These are phyloP conservation scores for Petrosia ficiformis DNA, from an alignment of 37 sponge, comb jelly and placozoan species.

Conservation along the genomic window DNA sequence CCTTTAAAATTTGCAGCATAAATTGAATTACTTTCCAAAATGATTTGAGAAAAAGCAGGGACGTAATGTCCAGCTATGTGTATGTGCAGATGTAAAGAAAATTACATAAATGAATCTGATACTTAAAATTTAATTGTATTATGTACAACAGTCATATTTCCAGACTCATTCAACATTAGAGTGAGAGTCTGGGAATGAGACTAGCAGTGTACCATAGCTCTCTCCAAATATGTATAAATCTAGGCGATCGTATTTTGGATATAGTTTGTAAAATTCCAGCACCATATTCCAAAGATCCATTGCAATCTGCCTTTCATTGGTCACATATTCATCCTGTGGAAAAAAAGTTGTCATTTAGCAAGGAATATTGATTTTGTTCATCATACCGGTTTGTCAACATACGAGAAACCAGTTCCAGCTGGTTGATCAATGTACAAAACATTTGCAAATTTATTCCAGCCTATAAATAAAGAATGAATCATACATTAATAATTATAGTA, in stretches of 20 bases:
- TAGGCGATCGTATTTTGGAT: conserved; percentile 41
- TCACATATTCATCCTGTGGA: conserved; percentile 9
- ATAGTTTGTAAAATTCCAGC: conserved; percentile 29
- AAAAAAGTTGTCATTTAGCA: not conserved
- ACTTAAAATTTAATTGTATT: too few species aligned
- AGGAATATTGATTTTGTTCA: not conserved
- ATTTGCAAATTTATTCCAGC: conserved; percentile 59
- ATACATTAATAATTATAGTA: not conserved
- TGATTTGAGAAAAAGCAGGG: conserved; percentile 47
- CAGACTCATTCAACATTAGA: too few species aligned
- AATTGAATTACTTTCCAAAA: conserved; percentile 47
- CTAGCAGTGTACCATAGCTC: conserved; percentile 46
- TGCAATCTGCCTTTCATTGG: conserved; percentile 35
- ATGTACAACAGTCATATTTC: too few species aligned
- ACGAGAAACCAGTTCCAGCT: conserved; percentile 56
- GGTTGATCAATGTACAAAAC: conserved; percentile 63
- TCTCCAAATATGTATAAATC: conserved; percentile 64
- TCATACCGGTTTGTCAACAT: conserved; percentile 19
- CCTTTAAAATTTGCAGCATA: conserved; percentile 54
- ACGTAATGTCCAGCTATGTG: conserved; percentile 64
- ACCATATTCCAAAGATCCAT: conserved; percentile 34
- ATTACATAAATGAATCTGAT: not conserved
- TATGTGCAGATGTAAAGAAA: not conserved
- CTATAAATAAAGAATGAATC: conserved; percentile 11
- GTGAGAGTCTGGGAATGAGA: too few species aligned